Evolutionary conservation across 2,797 vertebrate species (phyloP).

Genomic region (Karalla daura): DNA sequence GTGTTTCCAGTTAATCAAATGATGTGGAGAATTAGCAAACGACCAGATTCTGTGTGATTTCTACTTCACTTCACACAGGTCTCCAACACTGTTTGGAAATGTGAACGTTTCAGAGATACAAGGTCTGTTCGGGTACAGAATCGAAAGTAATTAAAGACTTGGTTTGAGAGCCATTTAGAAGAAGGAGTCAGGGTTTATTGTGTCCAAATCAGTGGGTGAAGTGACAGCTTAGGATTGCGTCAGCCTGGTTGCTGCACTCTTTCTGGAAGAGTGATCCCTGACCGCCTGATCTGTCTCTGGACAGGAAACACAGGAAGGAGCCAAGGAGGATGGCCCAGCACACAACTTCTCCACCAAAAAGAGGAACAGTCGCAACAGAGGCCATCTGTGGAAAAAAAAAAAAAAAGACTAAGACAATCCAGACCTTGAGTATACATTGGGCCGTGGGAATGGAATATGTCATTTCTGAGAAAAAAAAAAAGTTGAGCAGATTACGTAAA

Average conservation of each 20-base stretch:
- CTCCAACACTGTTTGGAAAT: no score
- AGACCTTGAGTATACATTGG: constrained; percentile 5
- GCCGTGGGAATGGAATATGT: constrained; percentile 13
- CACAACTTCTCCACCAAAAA: constrained; percentile 92
- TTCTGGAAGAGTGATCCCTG: constrained; percentile 74
- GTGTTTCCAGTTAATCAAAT: no score
- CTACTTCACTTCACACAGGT: no score
- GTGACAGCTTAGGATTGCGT: constrained; percentile 59
- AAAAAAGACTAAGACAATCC: constrained; percentile 21
- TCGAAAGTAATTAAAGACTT: constrained; percentile 2
- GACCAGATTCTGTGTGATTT: no score
- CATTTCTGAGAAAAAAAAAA: constrained; percentile 3
- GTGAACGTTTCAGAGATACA: neutral
- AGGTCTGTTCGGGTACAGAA: neutral
- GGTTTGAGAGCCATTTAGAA: neutral
- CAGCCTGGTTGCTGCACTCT: constrained; percentile 60
- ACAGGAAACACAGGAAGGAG: constrained; percentile 93
- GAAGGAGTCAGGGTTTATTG: neutral
- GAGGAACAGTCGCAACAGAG: constrained; percentile 73
- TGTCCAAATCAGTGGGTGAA: constrained; percentile 19
- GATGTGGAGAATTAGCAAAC: no score
- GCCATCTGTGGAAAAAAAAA: constrained; percentile 24
- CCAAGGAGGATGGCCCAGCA: constrained; percentile 85
- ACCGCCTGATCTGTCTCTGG: constrained; percentile 80
- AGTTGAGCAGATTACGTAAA: neutral